Conservation (phyloP, 1,140 invertebrate species). For the Gryon sp. region DNA sequence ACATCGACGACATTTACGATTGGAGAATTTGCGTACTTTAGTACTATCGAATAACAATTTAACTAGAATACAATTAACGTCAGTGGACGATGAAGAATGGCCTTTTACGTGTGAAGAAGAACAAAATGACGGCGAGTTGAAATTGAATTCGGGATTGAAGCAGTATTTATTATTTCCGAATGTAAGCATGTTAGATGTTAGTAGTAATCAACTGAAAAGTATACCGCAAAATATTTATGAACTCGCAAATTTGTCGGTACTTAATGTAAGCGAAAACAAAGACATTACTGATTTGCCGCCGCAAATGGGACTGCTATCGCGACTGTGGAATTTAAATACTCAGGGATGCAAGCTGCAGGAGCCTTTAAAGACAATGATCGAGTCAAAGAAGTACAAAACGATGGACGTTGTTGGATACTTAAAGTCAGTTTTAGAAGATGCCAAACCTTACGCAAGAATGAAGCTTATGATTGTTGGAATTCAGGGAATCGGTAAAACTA, state of each 20-base stretch:
- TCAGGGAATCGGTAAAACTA: slow-evolving; percentile 91
- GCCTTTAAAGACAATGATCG: slow-evolving; percentile 94
- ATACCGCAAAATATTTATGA: slow-evolving; percentile 93
- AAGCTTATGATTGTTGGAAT: slow-evolving; percentile 99
- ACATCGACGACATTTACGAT: slow-evolving; percentile 88
- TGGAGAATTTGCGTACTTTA: slow-evolving; percentile 90
- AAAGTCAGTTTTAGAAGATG: slow-evolving; percentile 93
- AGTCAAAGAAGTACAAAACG: slow-evolving; percentile 95
- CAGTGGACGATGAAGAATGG: slow-evolving; percentile 85
- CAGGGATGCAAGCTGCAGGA: slow-evolving; percentile 93
- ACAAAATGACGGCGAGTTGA: slow-evolving; percentile 66
- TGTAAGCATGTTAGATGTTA: slow-evolving; percentile 96
- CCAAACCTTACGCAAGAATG: slow-evolving; percentile 95
- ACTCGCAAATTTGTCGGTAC: slow-evolving; percentile 92
- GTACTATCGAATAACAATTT: slow-evolving; percentile 92
- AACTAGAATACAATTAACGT: slow-evolving; percentile 87
- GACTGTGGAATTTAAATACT: slow-evolving; percentile 97
- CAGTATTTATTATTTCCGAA: slow-evolving; percentile 91
- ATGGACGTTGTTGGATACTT: slow-evolving; percentile 98
- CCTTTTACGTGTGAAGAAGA: slow-evolving; percentile 69
- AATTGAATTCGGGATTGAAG: slow-evolving; percentile 68
- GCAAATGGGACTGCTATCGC: slow-evolving; percentile 94
- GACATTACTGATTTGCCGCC: slow-evolving; percentile 93
- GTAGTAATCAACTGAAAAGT: slow-evolving; percentile 89
- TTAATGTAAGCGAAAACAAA: slow-evolving; percentile 94